phyloP scores from a whole-genome alignment of 2,888 invertebrate genomes.

The Aspidiotus rigidus region DNA sequence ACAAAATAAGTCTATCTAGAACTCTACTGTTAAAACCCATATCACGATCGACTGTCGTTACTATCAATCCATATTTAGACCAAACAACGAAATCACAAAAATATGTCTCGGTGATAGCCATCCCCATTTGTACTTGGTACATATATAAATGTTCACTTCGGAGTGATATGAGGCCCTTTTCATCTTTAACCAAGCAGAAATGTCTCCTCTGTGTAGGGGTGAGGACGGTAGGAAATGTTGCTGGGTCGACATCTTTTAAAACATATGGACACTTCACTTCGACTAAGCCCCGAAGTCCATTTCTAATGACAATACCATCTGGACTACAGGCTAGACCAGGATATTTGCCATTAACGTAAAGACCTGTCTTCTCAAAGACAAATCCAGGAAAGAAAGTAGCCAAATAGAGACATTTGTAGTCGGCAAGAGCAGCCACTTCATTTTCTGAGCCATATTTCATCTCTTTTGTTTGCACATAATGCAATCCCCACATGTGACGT shows the following conservation, averaged over 20 bases:
- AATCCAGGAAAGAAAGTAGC: neutral
- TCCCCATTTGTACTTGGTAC: neutral
- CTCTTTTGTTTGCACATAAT: neutral
- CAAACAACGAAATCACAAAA: neutral
- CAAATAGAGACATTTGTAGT: neutral
- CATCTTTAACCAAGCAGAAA: neutral
- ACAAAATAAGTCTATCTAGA: neutral
- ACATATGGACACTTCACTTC: neutral
- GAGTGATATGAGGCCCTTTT: neutral
- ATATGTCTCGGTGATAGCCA: neutral
- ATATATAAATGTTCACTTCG: neutral
- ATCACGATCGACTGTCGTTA: neutral
- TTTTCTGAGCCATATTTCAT: neutral
- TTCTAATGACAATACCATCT: neutral
- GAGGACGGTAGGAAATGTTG: neutral
- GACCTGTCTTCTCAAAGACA: neutral
- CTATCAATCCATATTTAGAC: neutral
- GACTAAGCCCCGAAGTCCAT: neutral
- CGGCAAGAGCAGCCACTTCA: neutral
- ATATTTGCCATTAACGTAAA: neutral
- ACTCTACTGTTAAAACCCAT: neutral
- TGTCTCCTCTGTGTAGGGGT: neutral
- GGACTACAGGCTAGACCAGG: neutral
- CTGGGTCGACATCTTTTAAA: neutral
- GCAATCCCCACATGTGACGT: neutral